phyloP scores from a whole-genome alignment of 2,797 vertebrate species.

The Chiloscyllium punctatum region DNA sequence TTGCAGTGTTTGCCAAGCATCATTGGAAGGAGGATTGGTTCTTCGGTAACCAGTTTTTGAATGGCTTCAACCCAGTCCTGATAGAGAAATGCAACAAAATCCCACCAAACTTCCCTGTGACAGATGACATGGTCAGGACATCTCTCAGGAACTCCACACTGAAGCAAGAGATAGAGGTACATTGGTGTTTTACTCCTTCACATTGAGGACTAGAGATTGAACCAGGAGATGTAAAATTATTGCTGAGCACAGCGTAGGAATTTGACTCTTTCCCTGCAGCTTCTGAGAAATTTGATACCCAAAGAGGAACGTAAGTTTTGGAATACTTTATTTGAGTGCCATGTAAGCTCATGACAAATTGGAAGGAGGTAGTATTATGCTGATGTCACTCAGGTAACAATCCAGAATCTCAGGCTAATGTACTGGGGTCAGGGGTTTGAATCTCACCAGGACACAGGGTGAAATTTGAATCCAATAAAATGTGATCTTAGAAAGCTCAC shows the following conservation, averaged over 20 bases:
- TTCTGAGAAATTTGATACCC: too few relatives aligned
- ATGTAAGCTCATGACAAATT: too few relatives aligned
- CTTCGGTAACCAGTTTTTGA: slow-evolving; percentile 56
- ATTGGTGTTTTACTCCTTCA: neutral
- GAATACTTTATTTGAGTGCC: too few relatives aligned
- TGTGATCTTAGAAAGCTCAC: too few relatives aligned
- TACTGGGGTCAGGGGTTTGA: too few relatives aligned
- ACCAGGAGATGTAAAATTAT: neutral
- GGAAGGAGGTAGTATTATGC: too few relatives aligned
- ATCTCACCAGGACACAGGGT: too few relatives aligned
- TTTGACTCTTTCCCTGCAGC: neutral
- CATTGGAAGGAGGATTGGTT: slow-evolving; percentile 57
- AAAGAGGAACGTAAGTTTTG: neutral
- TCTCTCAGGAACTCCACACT: slow-evolving; percentile 47
- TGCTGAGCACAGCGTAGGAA: neutral
- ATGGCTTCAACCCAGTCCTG: slow-evolving; percentile 49
- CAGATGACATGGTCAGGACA: slow-evolving; percentile 51
- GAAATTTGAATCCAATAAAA: too few relatives aligned
- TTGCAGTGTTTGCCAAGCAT: slow-evolving; percentile 49
- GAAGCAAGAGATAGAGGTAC: slow-evolving; percentile 50
- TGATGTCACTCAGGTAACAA: too few relatives aligned
- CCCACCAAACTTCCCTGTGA: slow-evolving; percentile 53
- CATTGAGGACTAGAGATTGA: neutral
- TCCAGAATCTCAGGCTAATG: too few relatives aligned
- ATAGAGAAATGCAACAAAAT: slow-evolving; percentile 50